Base-by-base conservation (phyloP, 53 echinoderm and acorn worm genomes). In the Patiria pectinifera region DNA sequence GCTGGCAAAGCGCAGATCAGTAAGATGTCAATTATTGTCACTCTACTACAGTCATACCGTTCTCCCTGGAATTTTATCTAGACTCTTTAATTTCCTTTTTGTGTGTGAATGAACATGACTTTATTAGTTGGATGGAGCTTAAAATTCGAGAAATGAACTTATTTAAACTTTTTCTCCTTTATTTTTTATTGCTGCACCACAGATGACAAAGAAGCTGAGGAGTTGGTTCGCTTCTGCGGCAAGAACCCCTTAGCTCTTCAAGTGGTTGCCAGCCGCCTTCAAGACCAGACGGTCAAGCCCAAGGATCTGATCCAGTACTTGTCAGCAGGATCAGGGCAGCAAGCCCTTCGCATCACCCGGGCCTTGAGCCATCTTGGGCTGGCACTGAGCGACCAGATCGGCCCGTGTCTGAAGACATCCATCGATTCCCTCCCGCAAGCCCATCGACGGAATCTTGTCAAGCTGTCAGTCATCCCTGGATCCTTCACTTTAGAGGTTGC, bases 231-330 rank as follows among this genome's bases (percentile, higher is more conserved):
- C 10, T 83, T 94, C n/a, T 98, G 98, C 71, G 96, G 98, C 2
- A 98, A 98, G 89, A 92, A 92, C 48, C 98, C 98, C 0, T 91
- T 98, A 14, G 98, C 98, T 15, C 89, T 98, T 66, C 97, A 95
- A 82, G 98, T 99, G 23, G 87, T 97, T 0, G 94, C 96, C 9
- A 97, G 99, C 80, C 92, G 99, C 44, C 90, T 99, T 16, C 97
- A 99, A 83, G 97, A 99, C 87, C 95, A 95, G 45, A 94, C 91
- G n/a, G 95, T 99, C 45, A 83, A 91, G 18, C 96, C 97, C 49
- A 86, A 93, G 46, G 94, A 99, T 14, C 87, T 99, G 88, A 92
- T 99, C 81, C 26, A 72, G 46, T 94, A 92, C 80, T 74, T 99
- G 48, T 91, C 94, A 0, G 45, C 77, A 5, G 85, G 69, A n/a